Evolutionary conservation across 2,797 vertebrate genomes (phyloP), one percentile per base, ranked within the genome.

Genomic region (Mastacembelus armatus): DNA sequence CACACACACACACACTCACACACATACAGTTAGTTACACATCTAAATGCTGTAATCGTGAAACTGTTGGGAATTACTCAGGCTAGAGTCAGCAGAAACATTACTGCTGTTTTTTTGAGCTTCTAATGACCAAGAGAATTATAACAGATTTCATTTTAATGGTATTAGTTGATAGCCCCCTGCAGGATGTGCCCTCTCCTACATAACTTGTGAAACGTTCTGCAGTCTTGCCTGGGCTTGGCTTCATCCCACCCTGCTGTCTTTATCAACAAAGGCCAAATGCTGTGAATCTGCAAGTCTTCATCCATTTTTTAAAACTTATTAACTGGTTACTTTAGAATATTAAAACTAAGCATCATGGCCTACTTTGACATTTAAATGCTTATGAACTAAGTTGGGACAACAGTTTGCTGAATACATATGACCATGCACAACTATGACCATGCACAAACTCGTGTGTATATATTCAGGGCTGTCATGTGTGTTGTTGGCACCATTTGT

Each of bases 141-240:
- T 71, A 54, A 66, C 74, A 76, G 67, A 44, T 76, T 54, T 84
- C 48, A 38, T 66, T 71, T 71, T 78, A 49, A 71, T 45, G 67
- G 59, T 14, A 43, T 80, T 40, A 61, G 62, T 3, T 63, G 78
- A 67, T 65, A 50, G 70, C 59, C 75, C 71, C 56, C 55, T 71
- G 55, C 52, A 67, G 71, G 60, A 71, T 45, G 35, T 4, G 24
- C 56, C 38, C 43, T 7, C 64, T 66, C 61, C 27, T 60, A 35
- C 45, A 71, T 78, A 33, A n/a, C 57, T 48, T 65, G 49, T 59
- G 4, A 55, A 59, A 47, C 68, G 67, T 72, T 39, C 60, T 45
- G 58, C 65, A 29, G 65, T 72, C 73, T 43, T 57, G 44, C 47
- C 44, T 18, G 15, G 18, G 33, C 40, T 64, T 33, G 45, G 52